These are phyloP conservation scores for Piprites chloris DNA, from an alignment of 2,113 vertebrate genomes.

Conservation along the genomic window DNA sequence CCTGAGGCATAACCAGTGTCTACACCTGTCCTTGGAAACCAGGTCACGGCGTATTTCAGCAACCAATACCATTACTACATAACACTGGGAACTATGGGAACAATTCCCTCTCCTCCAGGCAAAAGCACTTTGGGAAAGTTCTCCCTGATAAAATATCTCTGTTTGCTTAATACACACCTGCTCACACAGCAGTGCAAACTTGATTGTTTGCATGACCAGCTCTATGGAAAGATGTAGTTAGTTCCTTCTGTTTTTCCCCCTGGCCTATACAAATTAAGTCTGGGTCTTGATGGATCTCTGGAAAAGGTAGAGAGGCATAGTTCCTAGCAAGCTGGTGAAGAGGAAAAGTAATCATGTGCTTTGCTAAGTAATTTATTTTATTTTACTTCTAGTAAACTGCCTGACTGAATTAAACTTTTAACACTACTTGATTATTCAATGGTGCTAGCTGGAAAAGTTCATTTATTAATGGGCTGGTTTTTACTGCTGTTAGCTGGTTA, in stretches of 20 bases:
- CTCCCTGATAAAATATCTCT: background rate
- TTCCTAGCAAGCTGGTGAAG: background rate
- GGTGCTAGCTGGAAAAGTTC: background rate
- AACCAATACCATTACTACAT: background rate
- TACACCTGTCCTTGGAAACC: background rate
- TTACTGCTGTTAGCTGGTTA: background rate
- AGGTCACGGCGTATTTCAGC: background rate
- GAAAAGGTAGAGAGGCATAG: background rate
- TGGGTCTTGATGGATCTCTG: background rate
- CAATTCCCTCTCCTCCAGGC: background rate
- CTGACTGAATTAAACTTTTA: background rate
- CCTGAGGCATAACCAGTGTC: background rate
- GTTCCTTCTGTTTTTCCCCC: background rate
- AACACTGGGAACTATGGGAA: background rate
- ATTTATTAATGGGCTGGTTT: background rate
- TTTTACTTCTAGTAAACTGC: background rate
- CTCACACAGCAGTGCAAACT: background rate
- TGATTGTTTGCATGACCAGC: background rate
- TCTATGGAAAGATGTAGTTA: background rate
- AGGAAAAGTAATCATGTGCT: background rate
- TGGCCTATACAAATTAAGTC: background rate
- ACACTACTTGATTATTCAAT: background rate
- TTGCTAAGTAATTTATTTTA: background rate
- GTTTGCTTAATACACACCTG: background rate
- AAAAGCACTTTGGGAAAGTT: background rate